Conservation (phyloP, 37 sponge, comb jelly and placozoan species). For the Cliona cf. orientalis region DNA sequence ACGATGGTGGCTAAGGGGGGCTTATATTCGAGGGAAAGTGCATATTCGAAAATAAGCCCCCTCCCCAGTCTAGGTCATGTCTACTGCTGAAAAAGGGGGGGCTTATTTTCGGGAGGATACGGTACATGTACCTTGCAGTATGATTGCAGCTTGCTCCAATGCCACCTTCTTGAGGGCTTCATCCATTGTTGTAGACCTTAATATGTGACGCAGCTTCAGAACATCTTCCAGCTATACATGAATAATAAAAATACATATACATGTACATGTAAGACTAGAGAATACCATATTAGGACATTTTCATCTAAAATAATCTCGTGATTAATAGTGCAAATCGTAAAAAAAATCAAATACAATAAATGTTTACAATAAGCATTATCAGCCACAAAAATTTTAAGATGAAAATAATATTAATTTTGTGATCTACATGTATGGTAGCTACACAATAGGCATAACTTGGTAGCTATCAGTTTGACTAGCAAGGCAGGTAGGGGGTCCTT, state of each 20-base stretch:
- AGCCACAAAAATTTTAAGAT: not conserved
- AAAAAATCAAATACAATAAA: not conserved
- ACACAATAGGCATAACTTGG: too few relatives aligned
- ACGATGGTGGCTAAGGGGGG: too few relatives aligned
- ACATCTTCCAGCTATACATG: constrained; percentile 56
- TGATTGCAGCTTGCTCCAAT: constrained; percentile 63
- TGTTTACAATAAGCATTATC: not conserved
- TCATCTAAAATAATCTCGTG: too few relatives aligned
- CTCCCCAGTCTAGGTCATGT: too few relatives aligned
- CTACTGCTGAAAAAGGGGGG: too few relatives aligned
- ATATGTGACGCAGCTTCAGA: constrained; percentile 48
- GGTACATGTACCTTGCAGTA: constrained; percentile 69
- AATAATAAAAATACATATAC: not conserved
- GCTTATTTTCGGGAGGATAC: too few relatives aligned
- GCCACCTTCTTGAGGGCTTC: constrained; percentile 55
- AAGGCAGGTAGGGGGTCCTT: too few relatives aligned
- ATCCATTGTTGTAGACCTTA: constrained; percentile 59
- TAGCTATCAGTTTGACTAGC: too few relatives aligned
- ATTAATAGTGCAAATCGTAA: not conserved
- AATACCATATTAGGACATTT: not conserved
- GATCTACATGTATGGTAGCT: too few relatives aligned
- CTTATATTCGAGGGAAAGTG: too few relatives aligned
- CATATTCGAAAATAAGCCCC: too few relatives aligned
- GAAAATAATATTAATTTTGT: too few relatives aligned
- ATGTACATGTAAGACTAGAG: not conserved